Evolutionary conservation across 1,140 invertebrate genomes (phyloP), one percentile per base, ranked within the genome.

Genomic region (Oryctes rhinoceros): DNA sequence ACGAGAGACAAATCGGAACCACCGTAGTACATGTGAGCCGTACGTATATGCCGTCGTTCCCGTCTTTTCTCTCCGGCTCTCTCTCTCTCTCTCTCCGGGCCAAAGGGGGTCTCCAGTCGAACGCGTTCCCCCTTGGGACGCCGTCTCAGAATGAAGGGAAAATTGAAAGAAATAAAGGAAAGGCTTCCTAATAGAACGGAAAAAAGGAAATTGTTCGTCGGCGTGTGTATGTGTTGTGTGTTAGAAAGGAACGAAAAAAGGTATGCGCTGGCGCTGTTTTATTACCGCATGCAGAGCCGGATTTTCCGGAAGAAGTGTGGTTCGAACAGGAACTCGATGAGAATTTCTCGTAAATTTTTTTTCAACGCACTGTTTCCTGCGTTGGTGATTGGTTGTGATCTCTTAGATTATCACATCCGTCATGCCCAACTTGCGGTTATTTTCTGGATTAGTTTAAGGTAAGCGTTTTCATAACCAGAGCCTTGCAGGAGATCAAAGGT

Each of bases 111-210:
- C 53, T 59, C 65, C 24, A 71, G 65, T 71, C 65, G 65, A 76
- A 76, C 75, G 39, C 75, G 39, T 76, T 82, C 82, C 83, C 83
- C 83, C 39, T 44, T 65, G 84, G 82, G 84, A 84, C 80, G 80
- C 77, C 84, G 83, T 80, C 82, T 81, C 79, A 81, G 84, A 84
- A 85, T 85, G 84, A 84, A 84, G 83, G 84, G 85, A 86, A 86
- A 86, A 86, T 86, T 86, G 85, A 85, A 86, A 81, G 85, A 85
- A 86, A 86, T 86, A 85, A 86, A 85, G 81, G 84, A 82, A 59
- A 83, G 81, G 81, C 82, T 81, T 81, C 81, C 82, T 85, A 85
- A 84, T 85, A 83, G 83, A 84, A 83, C 82, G 80, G 80, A 83
- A 83, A 83, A 78, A 85, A 86, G 85, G 83, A 85, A 85, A 84